Evolutionary conservation across 2,797 vertebrate species (phyloP), one percentile per base, ranked within the genome.

Genomic region (Ctenosaura bakeri): DNA sequence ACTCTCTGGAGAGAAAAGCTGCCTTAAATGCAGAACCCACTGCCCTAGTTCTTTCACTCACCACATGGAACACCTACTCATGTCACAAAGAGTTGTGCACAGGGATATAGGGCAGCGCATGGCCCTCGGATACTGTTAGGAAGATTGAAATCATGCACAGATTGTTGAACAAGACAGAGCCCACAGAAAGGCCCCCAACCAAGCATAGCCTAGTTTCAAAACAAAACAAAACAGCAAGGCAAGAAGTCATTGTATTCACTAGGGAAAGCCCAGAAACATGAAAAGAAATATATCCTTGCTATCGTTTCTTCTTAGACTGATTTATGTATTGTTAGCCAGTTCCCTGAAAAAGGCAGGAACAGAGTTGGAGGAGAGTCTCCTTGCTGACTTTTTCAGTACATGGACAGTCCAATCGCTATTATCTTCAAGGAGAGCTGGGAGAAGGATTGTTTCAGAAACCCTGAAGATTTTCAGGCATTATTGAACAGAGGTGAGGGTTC

Each of bases 81-180:
- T 92, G 20, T 29, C 76, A 73, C 84, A 4, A 74, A 20, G 20
- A 90, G 82, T 9, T 74, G 1, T 59, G 20, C 89, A 1, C 14
- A n/a, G 87, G 0, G 22, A 50, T 73, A 1, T 85, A 16, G 66
- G 81, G 3, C 2, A 89, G 59, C 64, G 54, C 56, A 26, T 18
- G 14, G 2, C 2, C 14, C 35, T 74, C 6, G 22, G 22, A 74
- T 90, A 79, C 9, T 88, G 42, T 59, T 76, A 46, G 4, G 54
- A 95, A 86, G 4, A 46, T 0, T n/a, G 35, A 83, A 42, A 87
- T 66, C 86, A 29, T 71, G 52, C 88, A 52, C 0, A 54, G 14
- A 74, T 62, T 26, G 50, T 83, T 87, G 29, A 81, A 81, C 64
- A 89, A 87, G 38, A 62, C 2, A 13, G 20, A 46, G 54, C n/a